Base-by-base conservation (phyloP, 2,113 vertebrate species). In the Ctenodactylus gundi region DNA sequence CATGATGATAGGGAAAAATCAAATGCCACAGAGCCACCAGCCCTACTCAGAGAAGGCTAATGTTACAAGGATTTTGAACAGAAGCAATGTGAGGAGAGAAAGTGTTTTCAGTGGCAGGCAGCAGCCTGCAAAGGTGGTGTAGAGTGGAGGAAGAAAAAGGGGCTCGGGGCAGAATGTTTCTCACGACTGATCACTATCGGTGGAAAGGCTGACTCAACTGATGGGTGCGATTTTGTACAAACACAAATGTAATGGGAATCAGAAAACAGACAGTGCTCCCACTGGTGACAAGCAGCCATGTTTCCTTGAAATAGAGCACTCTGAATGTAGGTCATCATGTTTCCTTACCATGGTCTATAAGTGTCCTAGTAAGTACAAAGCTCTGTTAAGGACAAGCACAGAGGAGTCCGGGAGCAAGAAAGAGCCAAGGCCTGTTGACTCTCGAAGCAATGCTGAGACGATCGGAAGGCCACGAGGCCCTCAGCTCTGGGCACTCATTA, bases 271-370 rank as follows among this genome's bases (percentile, higher is more conserved):
- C 13, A 34, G 77, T 58, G 70, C 49, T 44, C 17, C 80, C 49
- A 81, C 76, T 39, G 46, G 83, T 96, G 93, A 84, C 34, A 89
- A 88, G 60, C 10, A 75, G 80, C 46, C 23, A 23, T 70, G 57
- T 75, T 93, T 92, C 77, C 81, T 77, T 83, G 44, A 88, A 95
- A 93, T 81, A 83, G 86, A 78, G 88, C 62, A 80, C 70, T 84
- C 80, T 93, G 58, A 92, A 90, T 87, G 64, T 2, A 81, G 80
- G 49, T 49, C 55, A n/a, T 87, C 87, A 89, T n/a, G 80, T 36
- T 88, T 88, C 91, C 76, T 49, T 80, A 78, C 76, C 89, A 72
- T 64, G 78, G 53, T 72, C 58, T 55, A 0, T 91, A 90, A 94
- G 51, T n/a, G 44, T 90, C 44, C 53, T 81, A 81, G 76, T 87